Conservation (phyloP, 2,113 vertebrate genomes). For the Macrotus californicus region DNA sequence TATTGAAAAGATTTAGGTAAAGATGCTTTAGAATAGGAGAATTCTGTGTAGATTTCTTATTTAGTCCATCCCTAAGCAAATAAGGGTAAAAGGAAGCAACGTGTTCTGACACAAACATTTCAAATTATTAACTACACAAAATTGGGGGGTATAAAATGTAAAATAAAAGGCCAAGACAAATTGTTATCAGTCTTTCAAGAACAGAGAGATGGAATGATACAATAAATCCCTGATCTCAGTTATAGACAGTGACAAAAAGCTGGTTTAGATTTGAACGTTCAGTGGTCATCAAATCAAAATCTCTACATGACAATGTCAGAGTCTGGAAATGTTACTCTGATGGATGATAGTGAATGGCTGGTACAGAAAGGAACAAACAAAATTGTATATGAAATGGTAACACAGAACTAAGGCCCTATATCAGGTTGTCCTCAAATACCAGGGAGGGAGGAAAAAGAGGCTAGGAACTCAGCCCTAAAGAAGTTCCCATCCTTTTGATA, state of each 20-base stretch:
- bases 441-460: neutral
- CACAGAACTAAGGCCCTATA: neutral
- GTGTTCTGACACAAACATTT: neutral
- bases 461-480: neutral
- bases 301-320: neutral
- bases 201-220: neutral
- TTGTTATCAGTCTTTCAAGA: neutral
- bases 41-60: neutral
- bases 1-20: neutral
- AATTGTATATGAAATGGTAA: neutral
- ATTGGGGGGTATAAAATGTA: neutral
- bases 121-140: neutral
- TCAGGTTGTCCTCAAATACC: neutral
- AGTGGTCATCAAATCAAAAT: neutral
- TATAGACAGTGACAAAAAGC: neutral
- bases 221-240: neutral
- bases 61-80: neutral
- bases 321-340: neutral
- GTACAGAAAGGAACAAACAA: neutral
- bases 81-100: neutral
- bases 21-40: neutral
- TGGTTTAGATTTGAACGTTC: neutral
- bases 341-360: neutral
- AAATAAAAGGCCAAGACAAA: neutral
- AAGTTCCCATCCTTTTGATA: neutral